Percentiles rank a stretch among this genome's conserved stretches.
These are phyloP conservation scores for Chrysomallon squamiferum DNA, from an alignment of 1,140 invertebrate genomes.

Conservation along the genomic window DNA sequence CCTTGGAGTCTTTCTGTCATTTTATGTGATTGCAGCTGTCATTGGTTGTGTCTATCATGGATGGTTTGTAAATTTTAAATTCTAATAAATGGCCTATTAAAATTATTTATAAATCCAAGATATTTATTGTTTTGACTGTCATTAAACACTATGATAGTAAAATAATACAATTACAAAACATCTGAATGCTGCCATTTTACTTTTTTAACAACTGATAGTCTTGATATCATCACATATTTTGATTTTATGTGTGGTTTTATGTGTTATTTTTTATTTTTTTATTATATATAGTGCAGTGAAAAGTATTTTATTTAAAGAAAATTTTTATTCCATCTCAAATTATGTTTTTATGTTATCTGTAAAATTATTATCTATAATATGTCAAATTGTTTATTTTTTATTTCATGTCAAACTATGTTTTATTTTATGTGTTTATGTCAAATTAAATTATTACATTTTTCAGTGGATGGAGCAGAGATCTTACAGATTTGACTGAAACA, in stretches of 20 bases:
- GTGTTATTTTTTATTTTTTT: neutral
- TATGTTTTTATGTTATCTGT: too few species aligned
- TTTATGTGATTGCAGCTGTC: slow-evolving; percentile 70
- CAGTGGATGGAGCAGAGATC: slow-evolving; percentile 19
- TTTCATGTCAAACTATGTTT: too few species aligned
- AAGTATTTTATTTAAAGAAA: neutral
- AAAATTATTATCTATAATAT: too few species aligned
- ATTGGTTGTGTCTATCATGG: slow-evolving; percentile 63
- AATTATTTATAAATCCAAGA: neutral
- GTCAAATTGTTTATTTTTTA: too few species aligned
- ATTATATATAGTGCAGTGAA: neutral
- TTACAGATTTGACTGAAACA: slow-evolving; percentile 23
- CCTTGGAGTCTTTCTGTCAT: slow-evolving; percentile 67
- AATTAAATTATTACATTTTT: too few species aligned
- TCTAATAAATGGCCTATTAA: neutral
- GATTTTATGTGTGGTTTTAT: neutral
- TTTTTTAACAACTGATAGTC: neutral
- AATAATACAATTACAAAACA: neutral
- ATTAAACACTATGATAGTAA: neutral
- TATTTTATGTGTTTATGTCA: too few species aligned
- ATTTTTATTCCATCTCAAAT: too few species aligned
- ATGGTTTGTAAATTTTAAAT: slow-evolving; percentile 57
- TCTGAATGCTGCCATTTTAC: neutral
- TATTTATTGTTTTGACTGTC: neutral
- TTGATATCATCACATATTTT: neutral